Base-by-base conservation (phyloP, 2,888 invertebrate species). In the Galerucella calmariensis region DNA sequence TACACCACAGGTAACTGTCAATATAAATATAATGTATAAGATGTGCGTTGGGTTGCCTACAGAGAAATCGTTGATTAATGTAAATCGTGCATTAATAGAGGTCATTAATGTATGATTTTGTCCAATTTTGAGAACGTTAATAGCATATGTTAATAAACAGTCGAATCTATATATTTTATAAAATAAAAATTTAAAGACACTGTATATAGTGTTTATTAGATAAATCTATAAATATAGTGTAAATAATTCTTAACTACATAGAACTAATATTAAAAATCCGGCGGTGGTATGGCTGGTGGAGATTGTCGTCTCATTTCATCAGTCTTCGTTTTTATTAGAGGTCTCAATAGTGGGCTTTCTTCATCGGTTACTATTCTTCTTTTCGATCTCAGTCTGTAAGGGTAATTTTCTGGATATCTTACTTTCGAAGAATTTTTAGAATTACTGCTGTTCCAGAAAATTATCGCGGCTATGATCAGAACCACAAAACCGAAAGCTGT, bases 201-300 rank as follows among this genome's bases (percentile, higher is more conserved):
- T 51, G 51, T 51, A 51, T n/a, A 51, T 1, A 51, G 51, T n/a
- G 51, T 51, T 51, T 51, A 51, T 51, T 56, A 56, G 8, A 12
- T n/a, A 61, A 35, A 72, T 72, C 59, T 66, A 72, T 69, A 69
- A 72, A 66, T 59, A 67, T 69, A 67, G 48, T 63, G 67, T 72
- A 72, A 48, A 75, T 77, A 74, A 69, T 61, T 62, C 77, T 77
- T 77, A 76, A 70, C 59, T 70, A 75, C 66, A 70, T 65, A 72
- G 27, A 70, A 66, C 63, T 27, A 73, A 70, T 16, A 63, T 73
- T 80, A 83, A 79, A 83, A 83, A 76, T 82, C 82, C 20, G 77
- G 78, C 44, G 83, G 82, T 27, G 83, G 83, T n/a, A 81, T 67
- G 67, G 78, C 73, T 12, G 81, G 82, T n/a, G 81, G 79, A 12